Base-by-base conservation (phyloP, 37 sponge, comb jelly and placozoan genomes). In the Ephydatia muelleri region DNA sequence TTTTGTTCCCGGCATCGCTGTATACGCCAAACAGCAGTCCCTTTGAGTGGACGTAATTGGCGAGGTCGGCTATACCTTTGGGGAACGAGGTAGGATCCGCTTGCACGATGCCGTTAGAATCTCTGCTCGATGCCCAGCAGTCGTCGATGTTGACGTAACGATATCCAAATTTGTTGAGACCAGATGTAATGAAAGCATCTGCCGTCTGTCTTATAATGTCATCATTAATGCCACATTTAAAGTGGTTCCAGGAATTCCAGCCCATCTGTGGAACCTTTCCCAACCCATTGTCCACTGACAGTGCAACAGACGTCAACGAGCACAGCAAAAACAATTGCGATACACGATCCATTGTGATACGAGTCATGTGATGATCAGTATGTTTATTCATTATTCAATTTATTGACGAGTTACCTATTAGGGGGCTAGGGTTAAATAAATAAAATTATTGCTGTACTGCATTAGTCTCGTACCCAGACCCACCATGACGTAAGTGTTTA, bases 11-110 rank as follows among this genome's bases (percentile, higher is more conserved):
- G 29, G 95, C 90, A 74, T 92, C 92, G 79, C 95, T 95, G 88
- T 95, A 95, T 80, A 95, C 37, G 0, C 95, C 95, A 76, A 95
- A 95, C 75, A 73, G 70, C 31, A 95, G 86, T 14, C 92, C 95
- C 33, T 89, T 86, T 38, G 68, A 48, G 49, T 95, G 97, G 29
- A 96, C 79, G 68, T 89, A 87, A 27, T 66, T 34, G 26, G 38
- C 83, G 19, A 93, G 73, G 35, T 74, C 89, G 33, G 69, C 49
- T 92, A 96, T 96, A 14, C 85, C 82, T 49, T 95, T 79, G 23
- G 95, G 92, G 39, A 95, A 95, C 12, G 84, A 76, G 11, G 39
- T 34, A 12, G 82, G 73, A 30, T 95, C 95, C 0, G 95, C 87
- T 49, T 80, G 83, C 22, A 93, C 80, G 32, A 74, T 49, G 40